Evolutionary conservation across 2,888 invertebrate genomes (phyloP).

Genomic region (Scelioninae gen. 2): DNA sequence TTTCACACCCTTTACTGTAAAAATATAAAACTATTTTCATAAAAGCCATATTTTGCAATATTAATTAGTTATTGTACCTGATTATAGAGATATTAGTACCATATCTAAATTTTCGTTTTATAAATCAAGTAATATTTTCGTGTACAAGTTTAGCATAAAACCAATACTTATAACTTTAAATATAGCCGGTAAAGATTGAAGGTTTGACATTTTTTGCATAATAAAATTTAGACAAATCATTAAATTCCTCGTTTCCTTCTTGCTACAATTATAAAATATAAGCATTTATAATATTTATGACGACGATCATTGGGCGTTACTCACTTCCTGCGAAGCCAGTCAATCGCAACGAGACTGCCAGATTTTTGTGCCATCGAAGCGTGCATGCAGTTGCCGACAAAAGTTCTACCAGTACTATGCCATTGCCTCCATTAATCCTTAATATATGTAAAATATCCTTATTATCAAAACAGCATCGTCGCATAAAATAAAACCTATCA

Average conservation of each 20-base stretch:
- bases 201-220: slow-evolving; percentile 21
- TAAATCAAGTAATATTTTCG: slow-evolving; percentile 25
- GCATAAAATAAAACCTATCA: slow-evolving; percentile 62
- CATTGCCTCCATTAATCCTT: slow-evolving; percentile 71
- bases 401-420: slow-evolving; percentile 67
- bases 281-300: slow-evolving; percentile 43
- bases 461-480: slow-evolving; percentile 65
- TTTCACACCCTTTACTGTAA: too few relatives aligned
- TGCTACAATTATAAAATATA: slow-evolving; percentile 26
- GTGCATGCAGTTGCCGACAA: slow-evolving; percentile 63
- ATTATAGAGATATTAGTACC: slow-evolving; percentile 36
- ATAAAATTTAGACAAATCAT: slow-evolving; percentile 45
- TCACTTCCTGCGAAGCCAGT: slow-evolving; percentile 44
- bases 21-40: too few relatives aligned
- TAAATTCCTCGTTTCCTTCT: slow-evolving; percentile 25
- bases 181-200: too few relatives aligned
- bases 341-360: slow-evolving; percentile 52
- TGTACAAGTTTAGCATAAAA: slow-evolving; percentile 42
- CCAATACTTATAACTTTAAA: too few relatives aligned
- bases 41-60: too few relatives aligned
- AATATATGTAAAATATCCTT: slow-evolving; percentile 74
- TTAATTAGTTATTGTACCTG: slow-evolving; percentile 18
- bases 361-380: slow-evolving; percentile 23
- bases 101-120: slow-evolving; percentile 31
- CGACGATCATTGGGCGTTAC: slow-evolving; percentile 14